These are phyloP conservation scores for Clivina fossor DNA, from an alignment of 2,888 invertebrate genomes.

Conservation along the genomic window DNA sequence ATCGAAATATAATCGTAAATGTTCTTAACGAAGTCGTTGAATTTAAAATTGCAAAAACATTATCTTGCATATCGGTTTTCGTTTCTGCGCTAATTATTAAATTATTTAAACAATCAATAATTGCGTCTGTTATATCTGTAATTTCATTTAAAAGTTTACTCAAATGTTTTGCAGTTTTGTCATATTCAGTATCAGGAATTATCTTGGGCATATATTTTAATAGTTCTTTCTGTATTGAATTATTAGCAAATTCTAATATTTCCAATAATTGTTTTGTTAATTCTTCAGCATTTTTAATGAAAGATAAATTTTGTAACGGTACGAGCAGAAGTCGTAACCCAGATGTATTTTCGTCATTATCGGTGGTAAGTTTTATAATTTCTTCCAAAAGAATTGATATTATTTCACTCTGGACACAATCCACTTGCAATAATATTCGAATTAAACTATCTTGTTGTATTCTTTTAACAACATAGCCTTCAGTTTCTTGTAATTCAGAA, in stretches of 20 bases:
- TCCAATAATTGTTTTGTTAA: conserved; percentile 66
- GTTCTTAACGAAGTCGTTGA: conserved; percentile 55
- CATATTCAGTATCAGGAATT: conserved; percentile 71
- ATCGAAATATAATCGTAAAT: conserved; percentile 61
- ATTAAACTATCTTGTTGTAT: conserved; percentile 59
- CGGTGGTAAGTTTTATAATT: conserved; percentile 60
- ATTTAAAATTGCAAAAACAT: conserved; percentile 60
- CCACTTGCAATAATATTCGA: conserved; percentile 65
- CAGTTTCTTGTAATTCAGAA: conserved; percentile 45
- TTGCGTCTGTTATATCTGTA: conserved; percentile 61
- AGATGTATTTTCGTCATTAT: conserved; percentile 53
- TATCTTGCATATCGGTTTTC: conserved; percentile 60
- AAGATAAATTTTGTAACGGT: conserved; percentile 67
- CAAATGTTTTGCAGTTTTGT: conserved; percentile 59
- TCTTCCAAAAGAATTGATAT: conserved; percentile 64
- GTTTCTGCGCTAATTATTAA: conserved; percentile 62
- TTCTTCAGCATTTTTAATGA: conserved; percentile 60
- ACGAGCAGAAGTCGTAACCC: conserved; percentile 65
- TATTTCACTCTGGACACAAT: conserved; percentile 62
- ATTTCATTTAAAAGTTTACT: conserved; percentile 62
- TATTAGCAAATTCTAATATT: conserved; percentile 65
- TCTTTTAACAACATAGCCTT: conserved; percentile 34
- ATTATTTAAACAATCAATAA: conserved; percentile 67
- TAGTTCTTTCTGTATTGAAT: conserved; percentile 71
- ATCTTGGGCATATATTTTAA: conserved; percentile 78